Base-by-base conservation (phyloP, 1,140 invertebrate genomes). In the Calycopis cecrops region DNA sequence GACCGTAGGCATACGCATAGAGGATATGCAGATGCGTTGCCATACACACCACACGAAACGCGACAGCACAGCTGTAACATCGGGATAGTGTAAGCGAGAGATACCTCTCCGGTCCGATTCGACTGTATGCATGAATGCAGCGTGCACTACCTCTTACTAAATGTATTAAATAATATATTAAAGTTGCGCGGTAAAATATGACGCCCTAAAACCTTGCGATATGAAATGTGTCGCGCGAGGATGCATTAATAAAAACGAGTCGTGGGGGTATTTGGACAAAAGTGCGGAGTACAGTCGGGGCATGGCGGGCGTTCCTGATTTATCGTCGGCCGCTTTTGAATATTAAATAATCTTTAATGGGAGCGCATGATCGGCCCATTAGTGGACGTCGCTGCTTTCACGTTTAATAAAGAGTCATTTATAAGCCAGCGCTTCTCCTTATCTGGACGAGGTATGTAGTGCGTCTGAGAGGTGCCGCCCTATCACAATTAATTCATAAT, bases 321-420 rank as follows among this genome's bases (percentile, higher is more conserved):
- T 85, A 86, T 86, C 70, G 76, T 69, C 74, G 83, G 79, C 63
- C 65, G 79, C 79, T 86, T 86, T 86, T 86, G 83, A 86, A 86
- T 86, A 86, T 86, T 86, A 85, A 86, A 86, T 86, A 86, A 86
- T 85, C 76, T 83, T 85, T 86, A 86, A 86, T 86, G 83, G 83
- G 81, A 86, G 81, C 83, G 79, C 83, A 86, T 86, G 83, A 86
- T 83, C 81, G 79, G 76, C 79, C 83, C 83, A 86, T 86, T 86
- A 85, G 81, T 80, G 80, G 78, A 70, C 77, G 76, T 79, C 79
- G 73, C 69, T 86, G 78, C 83, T 86, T 85, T 87, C 81, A 84
- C 78, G 78, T 85, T 85, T 85, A 87, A 87, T 87, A 87, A 87
- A 85, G 79, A 85, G 79, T 84, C 81, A 85, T 87, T 87, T 87